Conservation (phyloP, 1,140 invertebrate genomes). For the Pomacea maculata region DNA sequence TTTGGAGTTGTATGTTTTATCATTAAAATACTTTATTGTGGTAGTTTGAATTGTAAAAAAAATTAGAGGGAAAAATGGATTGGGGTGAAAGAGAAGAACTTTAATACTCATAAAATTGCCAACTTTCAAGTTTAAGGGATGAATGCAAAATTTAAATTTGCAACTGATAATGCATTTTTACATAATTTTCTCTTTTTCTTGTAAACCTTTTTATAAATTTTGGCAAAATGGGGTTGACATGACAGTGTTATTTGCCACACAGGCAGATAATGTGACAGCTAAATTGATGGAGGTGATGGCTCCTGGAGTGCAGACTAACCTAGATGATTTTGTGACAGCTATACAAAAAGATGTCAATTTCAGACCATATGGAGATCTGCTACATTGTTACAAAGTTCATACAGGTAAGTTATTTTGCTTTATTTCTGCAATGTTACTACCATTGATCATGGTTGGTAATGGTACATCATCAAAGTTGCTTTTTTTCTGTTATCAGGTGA, state of each 20-base stretch:
- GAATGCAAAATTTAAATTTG: no score
- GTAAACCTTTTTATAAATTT: neutral
- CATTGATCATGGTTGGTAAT: no score
- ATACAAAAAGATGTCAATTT: slow-evolving; percentile 78
- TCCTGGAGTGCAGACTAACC: slow-evolving; percentile 73
- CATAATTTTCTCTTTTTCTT: slow-evolving; percentile 4
- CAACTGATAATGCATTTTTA: neutral
- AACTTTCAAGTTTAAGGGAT: no score
- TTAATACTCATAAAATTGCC: no score
- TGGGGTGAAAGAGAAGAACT: no score
- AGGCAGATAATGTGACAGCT: slow-evolving; percentile 84
- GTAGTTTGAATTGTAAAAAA: no score
- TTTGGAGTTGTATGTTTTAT: no score
- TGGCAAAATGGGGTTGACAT: no score
- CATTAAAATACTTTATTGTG: no score
- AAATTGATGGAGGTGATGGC: slow-evolving; percentile 67
- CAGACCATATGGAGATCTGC: slow-evolving; percentile 75
- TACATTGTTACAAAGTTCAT: slow-evolving; percentile 70
- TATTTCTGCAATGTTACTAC: no score
- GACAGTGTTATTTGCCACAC: slow-evolving; percentile 19
- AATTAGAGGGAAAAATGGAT: no score
- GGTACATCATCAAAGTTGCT: neutral
- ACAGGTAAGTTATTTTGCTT: slow-evolving; percentile 44
- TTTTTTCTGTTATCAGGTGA: slow-evolving; percentile 40
- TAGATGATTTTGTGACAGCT: slow-evolving; percentile 76